A percentile compares a stretch with the other conserved stretches of the same genome.
Evolutionary conservation across 2,113 vertebrate genomes (phyloP).

Genomic region (Rhinichthys klamathensis): DNA sequence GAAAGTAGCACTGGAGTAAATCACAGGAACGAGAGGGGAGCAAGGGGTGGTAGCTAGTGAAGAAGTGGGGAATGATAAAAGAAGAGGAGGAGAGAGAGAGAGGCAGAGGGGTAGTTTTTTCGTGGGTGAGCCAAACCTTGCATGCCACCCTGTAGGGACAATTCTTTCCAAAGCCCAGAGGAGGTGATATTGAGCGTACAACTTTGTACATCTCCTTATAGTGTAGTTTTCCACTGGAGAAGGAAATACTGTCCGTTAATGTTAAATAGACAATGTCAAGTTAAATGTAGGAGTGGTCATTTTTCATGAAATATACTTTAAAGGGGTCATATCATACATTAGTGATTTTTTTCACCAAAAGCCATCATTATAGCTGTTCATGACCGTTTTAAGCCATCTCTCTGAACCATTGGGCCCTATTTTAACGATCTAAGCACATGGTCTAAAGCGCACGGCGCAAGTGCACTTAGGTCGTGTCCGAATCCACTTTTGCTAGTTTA

Average conservation of each 20-base stretch:
- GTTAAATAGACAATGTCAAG: conserved; percentile 27
- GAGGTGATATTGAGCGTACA: conserved; percentile 98
- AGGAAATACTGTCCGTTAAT: conserved; percentile 88
- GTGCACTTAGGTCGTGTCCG: no score
- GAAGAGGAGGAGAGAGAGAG: conserved; percentile 69
- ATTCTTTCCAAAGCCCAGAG: conserved; percentile 99
- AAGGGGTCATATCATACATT: conserved; percentile 20
- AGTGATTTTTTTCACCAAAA: not conserved
- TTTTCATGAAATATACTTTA: conserved; percentile 6
- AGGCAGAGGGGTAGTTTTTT: conserved; percentile 66
- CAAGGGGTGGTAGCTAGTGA: conserved; percentile 62
- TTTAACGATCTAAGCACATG: no score
- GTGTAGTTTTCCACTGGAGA: conserved; percentile 96
- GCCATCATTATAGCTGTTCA: not conserved
- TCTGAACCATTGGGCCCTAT: not conserved
- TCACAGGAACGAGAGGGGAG: conserved; percentile 40
- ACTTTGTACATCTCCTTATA: conserved; percentile 99
- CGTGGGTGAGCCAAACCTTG: conserved; percentile 92
- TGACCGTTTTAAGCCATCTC: not conserved
- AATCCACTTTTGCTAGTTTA: no score
- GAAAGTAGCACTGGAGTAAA: conserved; percentile 67
- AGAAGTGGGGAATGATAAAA: conserved; percentile 63
- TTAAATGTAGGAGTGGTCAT: not conserved
- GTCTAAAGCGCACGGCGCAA: no score
- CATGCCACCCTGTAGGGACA: conserved; percentile 99